Evolutionary conservation across 2,113 vertebrate species (phyloP).

Genomic region (Plecturocebus donacophilus): DNA sequence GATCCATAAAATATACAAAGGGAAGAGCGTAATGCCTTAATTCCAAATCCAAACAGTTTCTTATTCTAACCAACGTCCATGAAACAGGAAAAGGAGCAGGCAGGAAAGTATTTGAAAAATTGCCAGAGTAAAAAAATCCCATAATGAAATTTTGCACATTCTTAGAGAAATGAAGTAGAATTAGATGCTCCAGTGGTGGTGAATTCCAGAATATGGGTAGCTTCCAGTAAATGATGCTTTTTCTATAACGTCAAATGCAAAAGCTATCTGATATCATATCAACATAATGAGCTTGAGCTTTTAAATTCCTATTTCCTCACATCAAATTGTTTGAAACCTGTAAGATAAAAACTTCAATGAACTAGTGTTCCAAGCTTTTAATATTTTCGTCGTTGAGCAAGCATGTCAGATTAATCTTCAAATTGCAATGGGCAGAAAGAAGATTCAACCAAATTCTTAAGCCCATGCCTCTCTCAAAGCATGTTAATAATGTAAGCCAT

Average conservation of each 20-base stretch:
- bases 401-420: constrained; percentile 68
- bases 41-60: constrained; percentile 40
- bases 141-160: constrained; percentile 46
- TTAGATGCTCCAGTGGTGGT: not conserved
- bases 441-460: constrained; percentile 53
- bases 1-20: constrained; percentile 13
- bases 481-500: constrained; percentile 50
- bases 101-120: not conserved
- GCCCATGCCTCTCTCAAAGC: constrained; percentile 50
- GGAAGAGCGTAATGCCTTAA: not conserved
- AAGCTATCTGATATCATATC: constrained; percentile 51
- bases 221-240: constrained; percentile 58
- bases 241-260: constrained; percentile 64
- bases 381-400: constrained; percentile 58
- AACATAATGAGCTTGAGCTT: constrained; percentile 56
- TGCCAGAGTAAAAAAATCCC: not conserved
- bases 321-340: constrained; percentile 73
- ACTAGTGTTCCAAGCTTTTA: constrained; percentile 67
- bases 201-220: constrained; percentile 62
- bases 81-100: not conserved
- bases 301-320: constrained; percentile 60
- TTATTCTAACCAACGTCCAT: not conserved
- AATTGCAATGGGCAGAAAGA: constrained; percentile 62
- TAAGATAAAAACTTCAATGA: constrained; percentile 72
- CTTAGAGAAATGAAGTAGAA: constrained; percentile 43